Conservation (phyloP, 2,113 vertebrate species). For the Sceloporus tristichus region DNA sequence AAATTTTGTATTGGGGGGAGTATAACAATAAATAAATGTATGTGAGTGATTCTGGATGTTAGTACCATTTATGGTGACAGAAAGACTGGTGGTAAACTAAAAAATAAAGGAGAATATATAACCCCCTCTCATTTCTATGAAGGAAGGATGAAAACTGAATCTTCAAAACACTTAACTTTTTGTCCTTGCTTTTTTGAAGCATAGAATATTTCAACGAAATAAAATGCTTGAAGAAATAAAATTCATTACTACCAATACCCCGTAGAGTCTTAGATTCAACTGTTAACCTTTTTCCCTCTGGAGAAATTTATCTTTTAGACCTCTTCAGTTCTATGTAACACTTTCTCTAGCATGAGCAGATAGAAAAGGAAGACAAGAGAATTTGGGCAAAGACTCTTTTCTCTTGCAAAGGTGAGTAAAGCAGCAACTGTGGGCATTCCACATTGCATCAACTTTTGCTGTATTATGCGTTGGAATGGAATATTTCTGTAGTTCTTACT, state of each 20-base stretch:
- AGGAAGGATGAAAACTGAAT: background rate
- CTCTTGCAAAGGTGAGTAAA: background rate
- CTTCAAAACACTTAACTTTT: conserved; percentile 26
- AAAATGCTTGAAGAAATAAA: conserved; percentile 16
- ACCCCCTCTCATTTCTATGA: conserved; percentile 1
- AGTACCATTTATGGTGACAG: background rate
- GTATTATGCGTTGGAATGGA: background rate
- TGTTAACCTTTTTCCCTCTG: background rate
- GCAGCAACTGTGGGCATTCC: background rate
- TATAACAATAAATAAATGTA: background rate
- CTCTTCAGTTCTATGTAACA: background rate
- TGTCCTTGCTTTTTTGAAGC: conserved; percentile 13
- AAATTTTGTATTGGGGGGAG: too few relatives aligned
- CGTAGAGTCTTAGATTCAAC: background rate
- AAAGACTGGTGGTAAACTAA: conserved; percentile 17
- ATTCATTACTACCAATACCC: conserved; percentile 5
- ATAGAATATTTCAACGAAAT: conserved; percentile 26
- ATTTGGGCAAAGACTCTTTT: background rate
- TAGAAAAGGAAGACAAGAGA: background rate
- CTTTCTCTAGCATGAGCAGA: background rate
- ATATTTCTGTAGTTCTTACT: background rate
- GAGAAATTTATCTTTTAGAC: background rate
- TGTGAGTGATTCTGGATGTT: background rate
- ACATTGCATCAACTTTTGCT: background rate
- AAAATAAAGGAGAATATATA: conserved; percentile 21